Conservation (phyloP, 2,113 vertebrate genomes). For the Sphaerodactylus townsendi region DNA sequence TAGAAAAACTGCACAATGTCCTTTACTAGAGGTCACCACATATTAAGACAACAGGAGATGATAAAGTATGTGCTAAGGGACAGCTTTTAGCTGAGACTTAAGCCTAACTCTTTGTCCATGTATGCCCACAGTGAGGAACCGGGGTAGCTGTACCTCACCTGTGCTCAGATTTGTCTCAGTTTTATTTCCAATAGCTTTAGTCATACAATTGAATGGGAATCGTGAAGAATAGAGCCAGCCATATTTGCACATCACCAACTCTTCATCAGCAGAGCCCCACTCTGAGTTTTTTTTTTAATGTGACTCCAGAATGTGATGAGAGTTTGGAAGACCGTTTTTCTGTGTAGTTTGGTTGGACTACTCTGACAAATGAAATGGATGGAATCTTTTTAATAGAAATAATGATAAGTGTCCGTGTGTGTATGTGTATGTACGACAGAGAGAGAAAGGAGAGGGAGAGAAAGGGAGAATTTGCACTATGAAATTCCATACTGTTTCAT, state of each 20-base stretch:
- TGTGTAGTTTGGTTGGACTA: too few relatives aligned
- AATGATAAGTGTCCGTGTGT: too few relatives aligned
- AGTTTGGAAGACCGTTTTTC: neutral
- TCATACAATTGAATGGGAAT: neutral
- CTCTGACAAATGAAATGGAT: too few relatives aligned
- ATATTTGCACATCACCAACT: neutral
- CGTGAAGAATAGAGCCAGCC: neutral
- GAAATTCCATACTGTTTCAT: too few relatives aligned
- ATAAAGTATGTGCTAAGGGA: neutral
- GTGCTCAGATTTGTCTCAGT: neutral
- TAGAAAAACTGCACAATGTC: slow-evolving; percentile 3
- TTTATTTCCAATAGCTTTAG: neutral
- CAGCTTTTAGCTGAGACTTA: neutral
- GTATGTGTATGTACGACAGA: too few relatives aligned
- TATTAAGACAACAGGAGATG: neutral
- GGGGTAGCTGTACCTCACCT: neutral
- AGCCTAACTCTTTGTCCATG: neutral
- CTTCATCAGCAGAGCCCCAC: too few relatives aligned
- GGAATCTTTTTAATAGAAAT: too few relatives aligned
- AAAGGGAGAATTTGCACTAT: too few relatives aligned
- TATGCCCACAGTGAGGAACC: too few relatives aligned
- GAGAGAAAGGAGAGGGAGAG: too few relatives aligned
- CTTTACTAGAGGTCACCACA: neutral
- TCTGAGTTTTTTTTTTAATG: neutral
- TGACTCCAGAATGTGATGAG: neutral